A percentile compares a stretch with the other conserved stretches of the same genome.
These are phyloP conservation scores for Emydura subglobosa DNA, from an alignment of 2,113 vertebrate genomes.

Conservation along the genomic window DNA sequence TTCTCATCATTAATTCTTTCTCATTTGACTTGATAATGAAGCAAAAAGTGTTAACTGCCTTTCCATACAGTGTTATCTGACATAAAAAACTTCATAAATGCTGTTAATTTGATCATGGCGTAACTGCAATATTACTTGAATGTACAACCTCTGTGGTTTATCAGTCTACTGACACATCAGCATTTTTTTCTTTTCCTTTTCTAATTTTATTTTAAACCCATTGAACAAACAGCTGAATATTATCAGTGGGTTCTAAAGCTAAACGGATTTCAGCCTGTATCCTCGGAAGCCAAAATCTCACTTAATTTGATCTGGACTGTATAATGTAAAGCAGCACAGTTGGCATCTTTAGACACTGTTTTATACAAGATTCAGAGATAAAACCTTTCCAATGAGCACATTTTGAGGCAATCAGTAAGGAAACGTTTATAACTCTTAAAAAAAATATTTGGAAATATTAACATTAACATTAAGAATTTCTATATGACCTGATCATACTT, in stretches of 20 bases:
- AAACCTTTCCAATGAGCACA: not conserved
- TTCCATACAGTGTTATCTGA: not conserved
- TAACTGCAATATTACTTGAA: not conserved
- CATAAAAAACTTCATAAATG: not conserved
- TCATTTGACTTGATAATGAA: constrained; percentile 20
- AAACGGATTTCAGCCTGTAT: not conserved
- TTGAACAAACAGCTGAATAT: not conserved
- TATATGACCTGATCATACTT: not conserved
- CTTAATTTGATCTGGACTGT: not conserved
- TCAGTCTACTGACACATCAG: not conserved
- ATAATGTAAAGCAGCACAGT: rapidly evolving
- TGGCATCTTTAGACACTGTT: not conserved
- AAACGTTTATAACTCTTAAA: not conserved
- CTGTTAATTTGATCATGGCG: not conserved
- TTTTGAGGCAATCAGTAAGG: not conserved
- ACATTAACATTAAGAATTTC: not conserved
- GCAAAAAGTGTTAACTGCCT: not conserved
- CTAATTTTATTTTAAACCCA: not conserved
- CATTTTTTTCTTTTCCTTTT: not conserved
- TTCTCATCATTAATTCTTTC: not conserved
- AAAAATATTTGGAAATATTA: not conserved
- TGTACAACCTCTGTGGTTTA: not conserved
- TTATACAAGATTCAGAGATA: not conserved
- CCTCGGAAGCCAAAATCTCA: not conserved
- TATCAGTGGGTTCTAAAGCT: not conserved